These are phyloP conservation scores for Trilocha varians DNA, from an alignment of 2,888 invertebrate species.

Conservation along the genomic window DNA sequence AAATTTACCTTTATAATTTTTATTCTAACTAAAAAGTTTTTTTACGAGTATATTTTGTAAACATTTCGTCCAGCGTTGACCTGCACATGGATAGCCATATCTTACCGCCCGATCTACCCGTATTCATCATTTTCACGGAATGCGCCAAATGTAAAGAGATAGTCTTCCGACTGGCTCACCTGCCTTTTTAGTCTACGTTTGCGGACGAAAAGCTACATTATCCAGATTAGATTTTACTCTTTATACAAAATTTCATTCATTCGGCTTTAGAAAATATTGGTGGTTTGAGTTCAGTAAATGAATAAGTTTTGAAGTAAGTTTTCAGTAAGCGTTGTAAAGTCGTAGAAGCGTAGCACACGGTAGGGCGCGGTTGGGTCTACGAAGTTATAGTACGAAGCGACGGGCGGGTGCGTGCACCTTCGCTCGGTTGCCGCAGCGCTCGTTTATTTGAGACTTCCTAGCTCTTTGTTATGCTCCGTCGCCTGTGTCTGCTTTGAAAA, in stretches of 20 bases:
- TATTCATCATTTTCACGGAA: constrained; percentile 56
- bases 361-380: constrained; percentile 17
- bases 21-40: too few relatives aligned
- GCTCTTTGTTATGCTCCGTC: constrained; percentile 66
- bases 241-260: constrained; percentile 39
- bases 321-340: background rate
- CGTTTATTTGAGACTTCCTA: constrained; percentile 68
- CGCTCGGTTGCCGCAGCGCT: constrained; percentile 54
- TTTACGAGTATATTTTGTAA: constrained; percentile 21
- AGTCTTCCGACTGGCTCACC: constrained; percentile 46
- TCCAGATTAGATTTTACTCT: constrained; percentile 54
- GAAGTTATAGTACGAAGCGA: constrained; percentile 17
- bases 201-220: constrained; percentile 59
- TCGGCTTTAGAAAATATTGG: constrained; percentile 17
- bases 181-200: constrained; percentile 52
- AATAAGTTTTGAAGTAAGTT: background rate
- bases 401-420: constrained; percentile 37
- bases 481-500: constrained; percentile 68
- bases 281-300: constrained; percentile 4
- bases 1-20: too few relatives aligned
- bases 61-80: constrained; percentile 16
- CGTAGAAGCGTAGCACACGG: constrained; percentile 4
- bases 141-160: constrained; percentile 57
- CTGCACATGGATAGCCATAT: constrained; percentile 38
- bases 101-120: constrained; percentile 57